A percentile compares a stretch with the other conserved stretches of the same genome.
phyloP scores from a whole-genome alignment of 2,797 vertebrate genomes.

The Cyprinodon diabolis region DNA sequence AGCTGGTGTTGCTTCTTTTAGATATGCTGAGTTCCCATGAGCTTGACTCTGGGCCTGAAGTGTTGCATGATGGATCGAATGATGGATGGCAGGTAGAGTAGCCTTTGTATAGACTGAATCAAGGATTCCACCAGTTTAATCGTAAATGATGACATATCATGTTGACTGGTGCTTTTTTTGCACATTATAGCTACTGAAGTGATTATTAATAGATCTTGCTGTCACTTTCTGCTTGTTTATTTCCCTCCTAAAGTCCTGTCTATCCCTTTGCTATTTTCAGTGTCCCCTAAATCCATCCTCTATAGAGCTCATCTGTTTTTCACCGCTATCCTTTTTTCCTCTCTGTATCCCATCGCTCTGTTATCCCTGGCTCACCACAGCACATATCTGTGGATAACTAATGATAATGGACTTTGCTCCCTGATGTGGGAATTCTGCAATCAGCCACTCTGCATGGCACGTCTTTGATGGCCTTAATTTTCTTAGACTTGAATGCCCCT shows the following conservation, averaged over 20 bases:
- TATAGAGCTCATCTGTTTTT: conserved; percentile 21
- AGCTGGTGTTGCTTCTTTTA: conserved; percentile 43
- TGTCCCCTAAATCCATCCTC: conserved; percentile 14
- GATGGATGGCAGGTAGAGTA: conserved; percentile 62
- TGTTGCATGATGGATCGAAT: conserved; percentile 69
- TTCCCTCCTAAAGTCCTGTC: neutral
- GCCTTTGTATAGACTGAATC: conserved; percentile 49
- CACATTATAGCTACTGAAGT: conserved; percentile 50
- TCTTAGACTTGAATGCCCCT: conserved; percentile 66
- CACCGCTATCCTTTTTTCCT: conserved; percentile 18
- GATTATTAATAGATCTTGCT: conserved; percentile 66
- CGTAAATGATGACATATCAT: conserved; percentile 75
- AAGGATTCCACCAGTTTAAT: conserved; percentile 49
- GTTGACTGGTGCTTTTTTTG: conserved; percentile 59
- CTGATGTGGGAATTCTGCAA: conserved; percentile 75
- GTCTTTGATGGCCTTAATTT: conserved; percentile 69
- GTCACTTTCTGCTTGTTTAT: conserved; percentile 8
- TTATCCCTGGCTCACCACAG: conserved; percentile 58
- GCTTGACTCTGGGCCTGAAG: conserved; percentile 45
- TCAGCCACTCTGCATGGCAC: conserved; percentile 67
- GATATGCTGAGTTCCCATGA: conserved; percentile 59
- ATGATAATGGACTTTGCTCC: conserved; percentile 76
- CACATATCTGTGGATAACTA: conserved; percentile 69
- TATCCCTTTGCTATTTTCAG: conserved; percentile 33
- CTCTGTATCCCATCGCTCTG: conserved; percentile 35